Percentiles rank a stretch among this genome's conserved stretches.
Conservation (phyloP, 2,888 invertebrate species). For the Acrocera orbiculus region DNA sequence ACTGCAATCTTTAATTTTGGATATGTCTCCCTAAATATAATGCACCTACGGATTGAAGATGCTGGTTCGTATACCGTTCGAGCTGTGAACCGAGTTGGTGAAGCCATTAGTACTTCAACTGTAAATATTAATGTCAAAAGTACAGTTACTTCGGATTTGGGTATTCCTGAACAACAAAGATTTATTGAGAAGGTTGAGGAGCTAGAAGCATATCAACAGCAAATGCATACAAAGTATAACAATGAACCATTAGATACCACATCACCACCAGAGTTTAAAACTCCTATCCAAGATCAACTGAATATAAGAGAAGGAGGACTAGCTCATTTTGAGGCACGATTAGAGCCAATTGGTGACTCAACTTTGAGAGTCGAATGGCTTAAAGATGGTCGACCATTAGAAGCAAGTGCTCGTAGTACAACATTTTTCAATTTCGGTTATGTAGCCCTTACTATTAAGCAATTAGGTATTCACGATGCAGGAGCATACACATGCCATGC, state of each 20-base stretch:
- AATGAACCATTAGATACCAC: slow-evolving; percentile 65
- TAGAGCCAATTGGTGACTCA: slow-evolving; percentile 84
- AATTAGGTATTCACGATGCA: slow-evolving; percentile 75
- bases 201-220: slow-evolving; percentile 70
- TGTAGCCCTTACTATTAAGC: slow-evolving; percentile 84
- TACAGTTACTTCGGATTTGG: slow-evolving; percentile 71
- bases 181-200: slow-evolving; percentile 86
- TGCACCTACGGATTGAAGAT: slow-evolving; percentile 98
- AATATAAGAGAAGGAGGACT: slow-evolving; percentile 82
- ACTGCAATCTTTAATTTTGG: slow-evolving; percentile 98
- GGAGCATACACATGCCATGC: slow-evolving; percentile 81
- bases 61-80: slow-evolving; percentile 85
- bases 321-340: slow-evolving; percentile 87
- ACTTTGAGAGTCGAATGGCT: slow-evolving; percentile 83
- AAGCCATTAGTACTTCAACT: slow-evolving; percentile 69
- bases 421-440: slow-evolving; percentile 90
- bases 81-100: slow-evolving; percentile 78
- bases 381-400: slow-evolving; percentile 75
- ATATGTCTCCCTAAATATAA: slow-evolving; percentile 94
- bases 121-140: slow-evolving; percentile 60
- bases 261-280: slow-evolving; percentile 70
- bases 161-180: slow-evolving; percentile 75
- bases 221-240: slow-evolving; percentile 58
- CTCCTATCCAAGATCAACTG: slow-evolving; percentile 72
- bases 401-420: slow-evolving; percentile 84